Evolutionary conservation across 2,113 vertebrate species (phyloP).

Genomic region (Neodontobutis hainanensis): DNA sequence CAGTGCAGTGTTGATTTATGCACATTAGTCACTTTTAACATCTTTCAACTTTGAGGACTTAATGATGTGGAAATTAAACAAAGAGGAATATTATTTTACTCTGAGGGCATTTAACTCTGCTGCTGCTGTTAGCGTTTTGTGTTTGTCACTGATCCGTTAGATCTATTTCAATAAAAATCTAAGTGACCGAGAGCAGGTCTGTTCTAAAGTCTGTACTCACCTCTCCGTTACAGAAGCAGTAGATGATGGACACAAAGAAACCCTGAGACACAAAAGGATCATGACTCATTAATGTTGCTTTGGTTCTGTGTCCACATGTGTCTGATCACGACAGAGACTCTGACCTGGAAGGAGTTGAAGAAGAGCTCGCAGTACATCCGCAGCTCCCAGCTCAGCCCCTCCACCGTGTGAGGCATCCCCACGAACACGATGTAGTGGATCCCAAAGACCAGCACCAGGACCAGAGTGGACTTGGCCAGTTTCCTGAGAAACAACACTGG

Average conservation of each 20-base stretch:
- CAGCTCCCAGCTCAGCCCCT: conserved; percentile 85
- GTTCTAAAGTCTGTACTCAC: conserved; percentile 71
- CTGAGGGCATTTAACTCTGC: no score
- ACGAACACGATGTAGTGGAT: conserved; percentile 90
- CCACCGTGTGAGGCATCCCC: conserved; percentile 85
- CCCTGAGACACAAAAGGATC: conserved; percentile 78
- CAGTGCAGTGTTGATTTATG: no score
- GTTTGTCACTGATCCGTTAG: no score
- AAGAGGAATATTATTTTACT: no score
- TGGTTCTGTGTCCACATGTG: no score
- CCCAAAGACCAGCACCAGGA: conserved; percentile 88
- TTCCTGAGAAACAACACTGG: conserved; percentile 75
- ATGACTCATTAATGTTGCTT: no score
- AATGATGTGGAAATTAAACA: no score
- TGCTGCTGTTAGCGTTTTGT: no score
- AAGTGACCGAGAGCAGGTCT: rapidly evolving
- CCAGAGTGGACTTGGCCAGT: conserved; percentile 88
- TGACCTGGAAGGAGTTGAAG: conserved; percentile 93
- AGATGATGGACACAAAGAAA: conserved; percentile 92
- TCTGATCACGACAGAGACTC: no score
- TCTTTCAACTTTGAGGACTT: no score
- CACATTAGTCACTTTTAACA: no score
- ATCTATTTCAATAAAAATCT: no score
- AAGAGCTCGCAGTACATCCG: conserved; percentile 93
- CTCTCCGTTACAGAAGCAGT: conserved; percentile 92